Conservation (phyloP, 2,888 invertebrate genomes). For the Philaethria dido region DNA sequence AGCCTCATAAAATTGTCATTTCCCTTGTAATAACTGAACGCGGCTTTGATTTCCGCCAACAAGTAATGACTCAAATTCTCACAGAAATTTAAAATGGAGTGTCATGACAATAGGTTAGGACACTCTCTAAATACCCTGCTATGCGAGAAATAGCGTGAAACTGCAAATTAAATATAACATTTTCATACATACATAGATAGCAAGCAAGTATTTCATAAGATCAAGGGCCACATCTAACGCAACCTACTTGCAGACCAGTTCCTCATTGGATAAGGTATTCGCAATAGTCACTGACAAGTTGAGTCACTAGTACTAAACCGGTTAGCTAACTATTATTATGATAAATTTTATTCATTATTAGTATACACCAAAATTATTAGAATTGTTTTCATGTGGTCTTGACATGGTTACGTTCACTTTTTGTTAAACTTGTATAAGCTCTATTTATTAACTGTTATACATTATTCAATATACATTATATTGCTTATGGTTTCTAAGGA, state of each 20-base stretch:
- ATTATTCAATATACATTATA: background rate
- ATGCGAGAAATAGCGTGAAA: too few species aligned
- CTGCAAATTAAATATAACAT: too few species aligned
- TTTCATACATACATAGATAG: background rate
- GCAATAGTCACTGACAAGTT: conserved; percentile 41
- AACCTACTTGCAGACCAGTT: conserved; percentile 34
- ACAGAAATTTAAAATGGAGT: too few species aligned
- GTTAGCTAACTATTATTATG: conserved; percentile 33
- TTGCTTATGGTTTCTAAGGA: background rate
- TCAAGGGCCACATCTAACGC: conserved; percentile 27
- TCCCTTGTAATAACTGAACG: too few species aligned
- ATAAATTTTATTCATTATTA: conserved; percentile 19
- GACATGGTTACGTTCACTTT: conserved; percentile 26
- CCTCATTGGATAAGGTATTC: conserved; percentile 42
- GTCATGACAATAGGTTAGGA: too few species aligned
- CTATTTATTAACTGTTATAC: background rate
- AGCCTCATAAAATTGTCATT: too few species aligned
- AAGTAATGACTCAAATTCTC: too few species aligned
- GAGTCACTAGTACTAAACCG: conserved; percentile 33
- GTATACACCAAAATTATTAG: conserved; percentile 14
- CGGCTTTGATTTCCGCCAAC: too few species aligned
- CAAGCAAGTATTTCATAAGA: conserved; percentile 17
- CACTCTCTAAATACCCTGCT: too few species aligned
- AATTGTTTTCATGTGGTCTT: conserved; percentile 32
- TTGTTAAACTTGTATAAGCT: conserved; percentile 5